A percentile compares a stretch with the other conserved stretches of the same genome.
phyloP scores from a whole-genome alignment of 2,888 invertebrate species.

The Lasioglossum malachurum region DNA sequence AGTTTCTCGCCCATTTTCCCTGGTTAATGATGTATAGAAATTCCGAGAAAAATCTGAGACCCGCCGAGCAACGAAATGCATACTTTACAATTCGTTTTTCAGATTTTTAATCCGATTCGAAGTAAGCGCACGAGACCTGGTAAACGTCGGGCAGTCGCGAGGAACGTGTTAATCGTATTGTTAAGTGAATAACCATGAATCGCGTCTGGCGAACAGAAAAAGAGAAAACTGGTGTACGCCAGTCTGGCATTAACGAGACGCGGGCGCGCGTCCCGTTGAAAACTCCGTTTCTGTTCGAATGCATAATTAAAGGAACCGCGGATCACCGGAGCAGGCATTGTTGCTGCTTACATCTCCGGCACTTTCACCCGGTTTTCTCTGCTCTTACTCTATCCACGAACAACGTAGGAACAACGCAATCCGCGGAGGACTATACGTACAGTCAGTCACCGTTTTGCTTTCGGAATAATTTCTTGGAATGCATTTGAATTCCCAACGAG shows the following conservation, averaged over 20 bases:
- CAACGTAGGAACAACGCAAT: conserved; percentile 19
- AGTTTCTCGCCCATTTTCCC: no score
- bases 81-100: no score
- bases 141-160: not conserved
- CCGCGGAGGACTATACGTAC: conserved; percentile 3
- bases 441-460: conserved; percentile 15
- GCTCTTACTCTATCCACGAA: not conserved
- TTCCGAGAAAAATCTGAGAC: no score
- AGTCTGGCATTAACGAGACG: conserved; percentile 10
- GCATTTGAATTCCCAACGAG: conserved; percentile 28
- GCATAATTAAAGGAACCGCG: conserved; percentile 43
- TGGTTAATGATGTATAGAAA: no score
- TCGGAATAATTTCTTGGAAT: conserved; percentile 22
- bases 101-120: not conserved
- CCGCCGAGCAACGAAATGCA: no score
- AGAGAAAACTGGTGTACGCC: not conserved
- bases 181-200: conserved; percentile 2
- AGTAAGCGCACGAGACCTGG: not conserved
- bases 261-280: conserved; percentile 7
- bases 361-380: conserved; percentile 61
- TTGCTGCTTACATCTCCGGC: conserved; percentile 25
- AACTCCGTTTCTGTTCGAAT: conserved; percentile 22
- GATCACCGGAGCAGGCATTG: conserved; percentile 27
- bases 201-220: not conserved
- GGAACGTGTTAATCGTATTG: conserved; percentile 11